phyloP scores from a whole-genome alignment of 2,888 invertebrate species.

The Darwinula stevensoni region DNA sequence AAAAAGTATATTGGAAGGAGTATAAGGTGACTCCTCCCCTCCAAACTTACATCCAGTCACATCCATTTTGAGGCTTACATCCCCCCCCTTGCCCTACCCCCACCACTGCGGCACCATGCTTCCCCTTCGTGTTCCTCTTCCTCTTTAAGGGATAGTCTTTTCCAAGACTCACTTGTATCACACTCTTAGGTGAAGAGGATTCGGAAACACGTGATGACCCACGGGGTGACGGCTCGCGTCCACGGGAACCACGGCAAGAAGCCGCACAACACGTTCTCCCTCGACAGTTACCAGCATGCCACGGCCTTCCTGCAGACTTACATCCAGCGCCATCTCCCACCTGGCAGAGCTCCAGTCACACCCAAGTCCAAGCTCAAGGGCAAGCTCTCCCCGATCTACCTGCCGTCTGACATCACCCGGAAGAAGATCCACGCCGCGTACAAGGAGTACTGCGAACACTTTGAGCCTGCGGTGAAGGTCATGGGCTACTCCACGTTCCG shows the following conservation, averaged over 20 bases:
- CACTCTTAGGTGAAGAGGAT: slow-evolving; percentile 43
- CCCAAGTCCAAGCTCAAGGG: slow-evolving; percentile 15
- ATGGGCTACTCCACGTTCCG: slow-evolving; percentile 53
- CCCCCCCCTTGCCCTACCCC: too few species aligned
- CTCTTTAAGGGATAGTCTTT: too few species aligned
- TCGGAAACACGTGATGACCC: slow-evolving; percentile 42
- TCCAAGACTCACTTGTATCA: too few species aligned
- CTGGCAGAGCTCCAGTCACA: not conserved
- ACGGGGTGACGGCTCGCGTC: slow-evolving; percentile 42
- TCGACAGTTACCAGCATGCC: slow-evolving; percentile 45
- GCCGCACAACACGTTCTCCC: slow-evolving; percentile 44
- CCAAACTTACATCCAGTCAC: too few species aligned
- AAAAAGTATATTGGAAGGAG: too few species aligned
- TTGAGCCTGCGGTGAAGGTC: slow-evolving; percentile 33
- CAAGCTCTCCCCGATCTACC: slow-evolving; percentile 18
- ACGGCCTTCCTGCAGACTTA: slow-evolving; percentile 43
- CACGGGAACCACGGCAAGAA: slow-evolving; percentile 51
- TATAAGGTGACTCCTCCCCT: too few species aligned
- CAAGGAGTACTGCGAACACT: slow-evolving; percentile 35
- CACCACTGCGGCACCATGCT: too few species aligned
- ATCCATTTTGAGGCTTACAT: too few species aligned
- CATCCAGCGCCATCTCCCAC: slow-evolving; percentile 25
- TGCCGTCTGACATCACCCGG: slow-evolving; percentile 26
- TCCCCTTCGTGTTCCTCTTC: too few species aligned
- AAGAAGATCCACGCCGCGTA: slow-evolving; percentile 43